These are phyloP conservation scores for Elysia crispata DNA, from an alignment of 2,888 invertebrate genomes.

Conservation along the genomic window DNA sequence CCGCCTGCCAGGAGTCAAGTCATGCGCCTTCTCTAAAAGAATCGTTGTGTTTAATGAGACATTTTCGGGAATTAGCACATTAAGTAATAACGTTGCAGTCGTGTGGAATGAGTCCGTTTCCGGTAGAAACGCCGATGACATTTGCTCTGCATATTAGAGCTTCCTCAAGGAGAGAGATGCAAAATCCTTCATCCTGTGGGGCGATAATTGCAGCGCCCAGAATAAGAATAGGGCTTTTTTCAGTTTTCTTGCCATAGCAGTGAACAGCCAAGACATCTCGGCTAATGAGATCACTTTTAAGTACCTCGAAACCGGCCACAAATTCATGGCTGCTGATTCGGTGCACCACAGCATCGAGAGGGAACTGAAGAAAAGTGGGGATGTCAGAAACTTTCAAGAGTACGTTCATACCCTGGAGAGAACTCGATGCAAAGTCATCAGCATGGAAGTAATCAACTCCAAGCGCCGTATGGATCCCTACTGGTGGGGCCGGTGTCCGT, in stretches of 20 bases:
- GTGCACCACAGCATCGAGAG: not conserved
- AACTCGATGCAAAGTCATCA: not conserved
- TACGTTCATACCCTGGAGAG: not conserved
- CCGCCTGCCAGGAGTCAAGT: too few species aligned
- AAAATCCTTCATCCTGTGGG: conserved; percentile 12
- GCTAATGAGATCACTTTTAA: not conserved
- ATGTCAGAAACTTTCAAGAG: conserved; percentile 4
- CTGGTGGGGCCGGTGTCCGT: too few species aligned
- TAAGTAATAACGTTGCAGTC: not conserved
- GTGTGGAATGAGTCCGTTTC: conserved; percentile 21
- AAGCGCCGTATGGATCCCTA: not conserved
- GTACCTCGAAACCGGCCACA: conserved; percentile 23
- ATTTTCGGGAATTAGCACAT: not conserved
- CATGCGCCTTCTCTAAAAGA: too few species aligned
- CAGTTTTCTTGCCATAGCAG: not conserved
- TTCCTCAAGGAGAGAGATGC: conserved; percentile 9
- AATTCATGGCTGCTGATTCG: conserved; percentile 21
- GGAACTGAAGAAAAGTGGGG: not conserved
- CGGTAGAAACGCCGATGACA: not conserved
- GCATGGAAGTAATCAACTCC: not conserved
- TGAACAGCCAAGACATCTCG: not conserved
- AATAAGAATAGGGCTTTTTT: conserved; percentile 23
- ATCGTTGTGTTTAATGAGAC: conserved; percentile 20
- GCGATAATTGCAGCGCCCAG: conserved; percentile 22
- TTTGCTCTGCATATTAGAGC: conserved; percentile 4